Evolutionary conservation across 2,113 vertebrate species (phyloP).

Genomic region (Nematolebias whitei): DNA sequence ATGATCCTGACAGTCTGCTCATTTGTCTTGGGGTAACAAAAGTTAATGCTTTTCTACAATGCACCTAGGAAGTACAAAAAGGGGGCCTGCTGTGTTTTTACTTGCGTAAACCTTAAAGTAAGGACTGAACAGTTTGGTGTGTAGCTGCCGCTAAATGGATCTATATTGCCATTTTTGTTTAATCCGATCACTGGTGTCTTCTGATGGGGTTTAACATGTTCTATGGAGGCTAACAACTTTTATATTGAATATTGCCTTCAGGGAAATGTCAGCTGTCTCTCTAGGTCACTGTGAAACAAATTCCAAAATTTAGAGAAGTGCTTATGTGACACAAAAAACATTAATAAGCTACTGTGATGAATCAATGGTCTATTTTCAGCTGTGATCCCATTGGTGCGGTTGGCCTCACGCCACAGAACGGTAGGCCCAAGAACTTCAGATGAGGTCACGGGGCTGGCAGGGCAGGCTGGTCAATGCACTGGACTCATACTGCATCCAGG

Average conservation of each 20-base stretch:
- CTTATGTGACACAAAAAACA: constrained; percentile 51
- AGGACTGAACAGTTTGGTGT: background rate
- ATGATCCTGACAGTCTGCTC: constrained; percentile 39
- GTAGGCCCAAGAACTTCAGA: constrained; percentile 69
- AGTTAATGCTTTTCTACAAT: constrained; percentile 41
- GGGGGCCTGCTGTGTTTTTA: too few relatives aligned
- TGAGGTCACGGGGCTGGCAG: constrained; percentile 48
- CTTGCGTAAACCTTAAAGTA: background rate
- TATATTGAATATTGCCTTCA: constrained; percentile 25
- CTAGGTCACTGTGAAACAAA: constrained; percentile 58
- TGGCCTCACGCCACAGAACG: constrained; percentile 64
- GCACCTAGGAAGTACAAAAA: too few relatives aligned
- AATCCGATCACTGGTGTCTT: constrained; percentile 18
- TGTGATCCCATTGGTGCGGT: constrained; percentile 46
- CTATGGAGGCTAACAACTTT: constrained; percentile 12
- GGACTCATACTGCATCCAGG: constrained; percentile 38
- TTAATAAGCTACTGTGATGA: constrained; percentile 70
- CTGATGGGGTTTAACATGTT: constrained; percentile 11
- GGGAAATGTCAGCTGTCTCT: constrained; percentile 51
- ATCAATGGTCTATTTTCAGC: constrained; percentile 75
- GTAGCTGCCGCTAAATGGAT: background rate
- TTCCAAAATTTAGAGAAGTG: constrained; percentile 65
- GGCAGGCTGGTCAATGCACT: constrained; percentile 37
- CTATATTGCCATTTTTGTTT: constrained; percentile 13
- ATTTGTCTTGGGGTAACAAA: constrained; percentile 33